A percentile compares a stretch with the other conserved stretches of the same genome.
Conservation (phyloP, 2,797 vertebrate genomes). For the Thunnus albacares region DNA sequence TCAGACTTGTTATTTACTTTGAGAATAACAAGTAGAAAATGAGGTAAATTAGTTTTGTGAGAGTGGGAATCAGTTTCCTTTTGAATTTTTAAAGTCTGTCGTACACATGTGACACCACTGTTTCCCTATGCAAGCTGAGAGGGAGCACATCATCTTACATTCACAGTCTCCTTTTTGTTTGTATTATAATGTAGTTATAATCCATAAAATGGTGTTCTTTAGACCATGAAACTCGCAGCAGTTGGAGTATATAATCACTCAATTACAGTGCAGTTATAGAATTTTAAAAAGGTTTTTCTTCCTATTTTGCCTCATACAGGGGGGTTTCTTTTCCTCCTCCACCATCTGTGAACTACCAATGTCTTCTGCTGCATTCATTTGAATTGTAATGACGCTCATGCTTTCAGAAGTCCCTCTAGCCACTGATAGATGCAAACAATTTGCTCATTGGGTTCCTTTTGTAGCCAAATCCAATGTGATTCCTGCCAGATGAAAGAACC, state of each 20-base stretch:
- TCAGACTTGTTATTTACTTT: conserved; percentile 5
- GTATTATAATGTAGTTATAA: conserved; percentile 25
- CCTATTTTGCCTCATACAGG: conserved; percentile 36
- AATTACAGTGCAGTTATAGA: conserved; percentile 35
- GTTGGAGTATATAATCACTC: conserved; percentile 30
- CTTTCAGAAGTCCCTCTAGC: conserved; percentile 33
- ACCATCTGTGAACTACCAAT: conserved; percentile 44
- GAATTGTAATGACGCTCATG: conserved; percentile 49
- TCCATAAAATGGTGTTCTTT: conserved; percentile 22
- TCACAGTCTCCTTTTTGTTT: conserved; percentile 21
- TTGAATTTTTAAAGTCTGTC: neutral
- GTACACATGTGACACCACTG: conserved; percentile 11
- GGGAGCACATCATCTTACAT: neutral
- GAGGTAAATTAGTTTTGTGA: neutral
- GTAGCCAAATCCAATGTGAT: conserved; percentile 38
- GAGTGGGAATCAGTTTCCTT: conserved; percentile 9
- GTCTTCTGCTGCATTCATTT: conserved; percentile 49
- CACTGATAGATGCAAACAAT: conserved; percentile 45
- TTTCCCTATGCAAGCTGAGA: conserved; percentile 17
- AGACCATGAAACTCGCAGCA: conserved; percentile 1
- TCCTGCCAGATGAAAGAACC: conserved; percentile 40
- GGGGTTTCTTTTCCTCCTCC: conserved; percentile 45
- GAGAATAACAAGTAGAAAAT: conserved; percentile 1
- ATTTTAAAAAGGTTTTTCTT: conserved; percentile 19
- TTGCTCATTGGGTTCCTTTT: conserved; percentile 45